Evolutionary conservation across 2,113 vertebrate genomes (phyloP), one percentile per base, ranked within the genome.

Genomic region (Enhydra lutris): DNA sequence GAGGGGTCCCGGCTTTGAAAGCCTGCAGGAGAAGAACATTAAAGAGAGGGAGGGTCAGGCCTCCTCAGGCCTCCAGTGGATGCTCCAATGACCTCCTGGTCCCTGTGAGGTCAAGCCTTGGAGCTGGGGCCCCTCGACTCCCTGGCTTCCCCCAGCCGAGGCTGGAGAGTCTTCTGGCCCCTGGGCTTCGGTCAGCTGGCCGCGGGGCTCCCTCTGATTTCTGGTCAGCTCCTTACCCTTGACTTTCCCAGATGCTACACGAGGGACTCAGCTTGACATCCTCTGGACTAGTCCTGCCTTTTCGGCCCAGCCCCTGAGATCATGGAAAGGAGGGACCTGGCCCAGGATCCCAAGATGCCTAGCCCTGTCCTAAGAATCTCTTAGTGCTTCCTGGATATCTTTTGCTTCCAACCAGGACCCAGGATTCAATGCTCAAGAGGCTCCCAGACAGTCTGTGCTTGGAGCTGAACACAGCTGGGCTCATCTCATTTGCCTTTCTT

Each of bases 371-470:
- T 12, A 26, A 36, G 47, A 69, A 24, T 21, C n/a, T 23, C 11
- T 0, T 4, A 5, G 26, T 8, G 20, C 55, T 31, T 20, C 67
- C 89, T 76, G 36, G 80, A 17, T 34, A 29, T 67, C 24, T 57
- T 42, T 24, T 39, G 65, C 47, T 52, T 94, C 69, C 15, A 15
- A 17, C 26, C 3, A 20, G 65, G 67, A 50, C 4, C 55, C 71
- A 63, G 85, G 42, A 73, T 23, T 76, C n/a, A 3, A 0, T 0
- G 1, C 42, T 55, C 47, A 12, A 7, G 36, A 2, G 7, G 71
- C 6, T n/a, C 39, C 52, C 9, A 7, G 0, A 1, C 8, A 7
- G 5, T 52, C 69, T 4, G 6, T 24, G 17, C 34, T 14, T 8
- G 17, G 57, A 61, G 39, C 21, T 5, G 39, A 45, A 13, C 23